Evolutionary conservation across 2,113 vertebrate species (phyloP).

Genomic region (Festucalex cinctus): DNA sequence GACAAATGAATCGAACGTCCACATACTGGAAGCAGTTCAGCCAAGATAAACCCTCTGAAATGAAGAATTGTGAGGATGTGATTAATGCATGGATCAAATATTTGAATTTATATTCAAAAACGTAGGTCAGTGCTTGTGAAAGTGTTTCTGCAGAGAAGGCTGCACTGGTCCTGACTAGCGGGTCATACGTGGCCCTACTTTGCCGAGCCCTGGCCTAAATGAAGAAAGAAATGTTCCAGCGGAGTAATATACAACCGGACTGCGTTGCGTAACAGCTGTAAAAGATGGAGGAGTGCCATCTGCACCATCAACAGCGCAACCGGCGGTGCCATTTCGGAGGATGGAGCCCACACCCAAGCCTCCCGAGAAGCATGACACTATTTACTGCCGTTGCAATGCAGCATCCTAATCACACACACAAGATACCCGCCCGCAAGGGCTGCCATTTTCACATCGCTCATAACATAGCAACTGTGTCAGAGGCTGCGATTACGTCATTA

Average conservation of each 20-base stretch:
- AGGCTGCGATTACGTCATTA: neutral
- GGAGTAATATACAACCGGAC: constrained; percentile 29
- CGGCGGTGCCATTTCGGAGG: constrained; percentile 39
- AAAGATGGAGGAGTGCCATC: constrained; percentile 46
- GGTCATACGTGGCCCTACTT: neutral
- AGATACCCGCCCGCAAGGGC: neutral
- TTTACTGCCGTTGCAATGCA: neutral
- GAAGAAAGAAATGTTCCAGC: constrained; percentile 3
- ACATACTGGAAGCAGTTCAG: neutral
- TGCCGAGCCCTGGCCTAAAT: neutral
- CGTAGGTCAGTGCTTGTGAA: neutral
- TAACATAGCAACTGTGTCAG: neutral
- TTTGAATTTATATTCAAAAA: no score
- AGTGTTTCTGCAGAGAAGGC: neutral
- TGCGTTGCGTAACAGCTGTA: constrained; percentile 65
- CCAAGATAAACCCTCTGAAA: neutral
- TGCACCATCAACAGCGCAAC: constrained; percentile 22
- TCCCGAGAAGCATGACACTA: neutral
- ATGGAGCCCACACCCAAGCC: neutral
- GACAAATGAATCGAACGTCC: no score
- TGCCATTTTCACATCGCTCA: neutral
- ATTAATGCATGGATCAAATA: no score
- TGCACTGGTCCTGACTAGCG: neutral
- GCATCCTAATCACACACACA: neutral
- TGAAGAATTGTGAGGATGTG: neutral